Evolutionary conservation across 2,888 invertebrate genomes (phyloP), one percentile per base, ranked within the genome.

Genomic region (Mesorhabditis spiculigera): DNA sequence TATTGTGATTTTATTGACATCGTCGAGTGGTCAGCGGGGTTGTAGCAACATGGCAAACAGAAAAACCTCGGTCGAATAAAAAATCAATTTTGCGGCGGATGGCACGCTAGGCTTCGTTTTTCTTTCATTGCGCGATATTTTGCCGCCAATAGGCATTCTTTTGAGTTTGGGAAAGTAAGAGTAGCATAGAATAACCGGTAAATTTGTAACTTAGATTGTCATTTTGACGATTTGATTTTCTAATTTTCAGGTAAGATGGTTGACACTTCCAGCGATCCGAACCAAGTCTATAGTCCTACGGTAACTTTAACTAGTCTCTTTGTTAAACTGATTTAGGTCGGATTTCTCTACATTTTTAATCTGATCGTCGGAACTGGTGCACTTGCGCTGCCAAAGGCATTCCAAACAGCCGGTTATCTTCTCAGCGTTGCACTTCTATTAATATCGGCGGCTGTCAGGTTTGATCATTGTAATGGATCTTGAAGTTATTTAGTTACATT

Each of bases 331-430:
- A 87, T 89, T 43, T 87, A 96, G 96, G 91, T 94, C 86, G 96
- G 95, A 4, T 89, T 95, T 75, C 90, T 95, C 74, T 97, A 93
- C 86, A 90, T 97, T 69, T 97, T 96, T 89, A 97, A 98, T 89
- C 89, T 98, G 75, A 97, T 98, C 80, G 95, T 98, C 72, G 97
- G 97, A 10, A 97, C 97, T 10, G 97, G 97, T 68, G 95, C 96
- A 0, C 88, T 98, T 63, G 94, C 96, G 0, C 89, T 98, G 81
- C 97, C 97, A 0, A 92, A 92, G 71, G 95, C 93, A 0, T 96
- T 97, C 86, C 82, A 84, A 68, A 90, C 91, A 81, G 93, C 95
- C 82, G 97, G 97, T 87, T 96, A 95, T 94, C 88, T 91, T 0
- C 90, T 96, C 69, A 93, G 95, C 85, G 89, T 91, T 6, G 87